Evolutionary conservation across 2,797 vertebrate species (phyloP).

Genomic region (Squalus acanthias): DNA sequence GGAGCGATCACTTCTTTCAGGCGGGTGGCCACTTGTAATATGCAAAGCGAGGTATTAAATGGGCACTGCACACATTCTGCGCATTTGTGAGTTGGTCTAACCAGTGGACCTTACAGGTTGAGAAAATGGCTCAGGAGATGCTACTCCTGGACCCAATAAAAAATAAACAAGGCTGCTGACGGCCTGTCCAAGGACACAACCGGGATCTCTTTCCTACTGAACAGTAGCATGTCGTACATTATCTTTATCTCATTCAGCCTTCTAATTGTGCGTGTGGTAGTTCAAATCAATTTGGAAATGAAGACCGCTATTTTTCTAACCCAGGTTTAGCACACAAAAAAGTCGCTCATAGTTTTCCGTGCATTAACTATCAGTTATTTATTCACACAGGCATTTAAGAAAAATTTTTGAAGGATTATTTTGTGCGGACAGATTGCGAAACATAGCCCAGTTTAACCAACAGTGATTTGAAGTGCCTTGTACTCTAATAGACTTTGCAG

Average conservation of each 20-base stretch:
- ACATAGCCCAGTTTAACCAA: neutral
- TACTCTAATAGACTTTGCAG: neutral
- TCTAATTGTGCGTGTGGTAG: neutral
- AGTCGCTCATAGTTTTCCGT: neutral
- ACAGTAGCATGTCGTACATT: neutral
- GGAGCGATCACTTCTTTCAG: too few species aligned
- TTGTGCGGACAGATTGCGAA: neutral
- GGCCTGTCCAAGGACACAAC: too few species aligned
- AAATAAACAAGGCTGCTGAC: too few species aligned
- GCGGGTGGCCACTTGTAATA: too few species aligned
- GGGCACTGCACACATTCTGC: too few species aligned
- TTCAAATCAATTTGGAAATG: neutral
- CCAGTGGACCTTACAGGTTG: too few species aligned
- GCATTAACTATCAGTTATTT: neutral
- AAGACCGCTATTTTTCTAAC: neutral
- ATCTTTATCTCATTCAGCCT: neutral
- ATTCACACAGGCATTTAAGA: neutral
- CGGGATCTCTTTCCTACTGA: too few species aligned
- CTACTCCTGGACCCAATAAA: too few species aligned
- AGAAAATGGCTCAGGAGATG: too few species aligned
- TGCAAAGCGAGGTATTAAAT: too few species aligned
- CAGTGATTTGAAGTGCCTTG: neutral
- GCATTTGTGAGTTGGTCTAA: too few species aligned
- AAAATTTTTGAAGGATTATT: neutral
- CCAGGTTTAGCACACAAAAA: neutral